Evolutionary conservation across 2,797 vertebrate genomes (phyloP).

Genomic region (Pristis pectinata): DNA sequence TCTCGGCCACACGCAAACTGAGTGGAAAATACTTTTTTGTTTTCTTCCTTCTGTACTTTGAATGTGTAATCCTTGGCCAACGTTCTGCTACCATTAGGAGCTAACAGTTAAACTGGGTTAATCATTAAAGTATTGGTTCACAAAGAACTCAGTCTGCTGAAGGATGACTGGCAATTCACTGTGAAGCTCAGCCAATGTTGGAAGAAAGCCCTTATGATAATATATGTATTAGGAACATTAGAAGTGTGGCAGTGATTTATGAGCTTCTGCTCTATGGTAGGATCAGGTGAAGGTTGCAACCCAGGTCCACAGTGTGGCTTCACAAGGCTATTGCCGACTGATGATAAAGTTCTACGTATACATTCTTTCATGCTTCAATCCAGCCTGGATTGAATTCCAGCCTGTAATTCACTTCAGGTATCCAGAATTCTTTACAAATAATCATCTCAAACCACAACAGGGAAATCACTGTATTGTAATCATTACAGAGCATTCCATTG

Average conservation of each 20-base stretch:
- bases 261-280: neutral
- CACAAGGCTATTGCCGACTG: neutral
- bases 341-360: neutral
- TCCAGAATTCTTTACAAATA: neutral
- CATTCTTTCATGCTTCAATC: neutral
- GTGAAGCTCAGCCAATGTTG: neutral
- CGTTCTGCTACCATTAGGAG: neutral
- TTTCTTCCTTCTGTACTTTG: neutral
- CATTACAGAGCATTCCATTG: neutral
- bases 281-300: neutral
- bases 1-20: neutral
- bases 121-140: neutral
- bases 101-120: neutral
- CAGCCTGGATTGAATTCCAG: neutral
- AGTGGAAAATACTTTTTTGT: neutral
- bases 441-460: neutral
- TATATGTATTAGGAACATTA: neutral
- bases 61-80: neutral
- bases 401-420: neutral
- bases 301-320: neutral
- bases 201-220: neutral
- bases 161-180: neutral
- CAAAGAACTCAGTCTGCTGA: neutral
- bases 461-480: neutral
- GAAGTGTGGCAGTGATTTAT: neutral